Evolutionary conservation across 37 sponge, comb jelly and placozoan species (phyloP), one percentile per base, ranked within the genome.

Genomic region (Hormiphora californensis): DNA sequence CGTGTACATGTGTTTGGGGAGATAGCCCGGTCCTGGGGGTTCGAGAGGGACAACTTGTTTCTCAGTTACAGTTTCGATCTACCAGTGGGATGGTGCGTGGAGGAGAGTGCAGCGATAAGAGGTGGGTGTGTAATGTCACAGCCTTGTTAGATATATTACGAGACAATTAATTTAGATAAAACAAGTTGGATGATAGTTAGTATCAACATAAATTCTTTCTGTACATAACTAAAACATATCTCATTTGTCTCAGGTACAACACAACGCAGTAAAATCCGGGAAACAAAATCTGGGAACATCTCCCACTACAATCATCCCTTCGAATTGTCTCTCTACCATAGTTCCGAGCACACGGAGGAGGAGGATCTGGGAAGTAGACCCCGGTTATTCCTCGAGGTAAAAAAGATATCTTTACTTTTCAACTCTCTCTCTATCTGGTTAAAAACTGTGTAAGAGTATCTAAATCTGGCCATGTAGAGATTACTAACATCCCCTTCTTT

Each of bases 61-160:
- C 46, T 73, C 0, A 73, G 43, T 33, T 73, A 73, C 81, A 73
- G 81, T 33, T 73, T 73, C 46, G 81, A 73, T 73, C 35, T 73
- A 46, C 81, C 81, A 30, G 28, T 73, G 7, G 81, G 81, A 3
- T 73, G 81, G 81, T 73, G 81, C 43, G 81, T 73, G 44, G 81
- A 73, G 81, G 81, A 73, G 46, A 46, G 43, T 39, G 81, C 43
- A 17, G 36, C 35, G 43, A 33, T 73, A 46, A 73, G 81, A 73
- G 81, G 81, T 73, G 21, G 12, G 9, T 49, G 15, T 49, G 15
- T 49, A 17, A 15, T 49, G 9, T 17, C 15, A 17, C 15, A 17
- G 15, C 9, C 53, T 49, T 49, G 9, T 49, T 49, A 17, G 53
- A 15, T 9, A 17, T 49, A 49, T 17, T 15, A 49, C 9, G 53